A percentile compares a stretch with the other conserved stretches of the same genome.
Evolutionary conservation across 2,113 vertebrate genomes (phyloP).

Genomic region (Oceanites oceanicus): DNA sequence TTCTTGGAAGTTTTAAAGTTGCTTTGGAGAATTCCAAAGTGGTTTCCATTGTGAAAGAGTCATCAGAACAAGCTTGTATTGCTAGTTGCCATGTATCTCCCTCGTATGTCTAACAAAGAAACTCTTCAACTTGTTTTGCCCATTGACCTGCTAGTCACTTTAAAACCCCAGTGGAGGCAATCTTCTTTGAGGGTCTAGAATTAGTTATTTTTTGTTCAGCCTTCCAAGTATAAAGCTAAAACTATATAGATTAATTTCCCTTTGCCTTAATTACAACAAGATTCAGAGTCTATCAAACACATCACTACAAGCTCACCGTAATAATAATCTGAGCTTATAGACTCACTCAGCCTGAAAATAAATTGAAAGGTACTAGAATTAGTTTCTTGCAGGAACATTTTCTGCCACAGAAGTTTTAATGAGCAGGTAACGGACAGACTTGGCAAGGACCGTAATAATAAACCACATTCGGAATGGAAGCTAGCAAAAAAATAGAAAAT

Average conservation of each 20-base stretch:
- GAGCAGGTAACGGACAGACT: neutral
- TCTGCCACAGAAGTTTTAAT: slow-evolving; percentile 2
- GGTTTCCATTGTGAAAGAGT: neutral
- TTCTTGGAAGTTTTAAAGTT: neutral
- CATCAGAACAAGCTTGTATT: neutral
- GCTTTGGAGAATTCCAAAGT: neutral
- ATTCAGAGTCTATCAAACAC: neutral
- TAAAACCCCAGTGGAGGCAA: neutral
- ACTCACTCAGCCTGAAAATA: neutral
- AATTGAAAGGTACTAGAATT: neutral
- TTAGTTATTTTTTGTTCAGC: neutral
- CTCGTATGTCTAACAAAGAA: neutral
- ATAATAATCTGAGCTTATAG: neutral
- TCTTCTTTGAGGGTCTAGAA: neutral
- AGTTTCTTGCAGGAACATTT: neutral
- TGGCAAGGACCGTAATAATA: neutral
- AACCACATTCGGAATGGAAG: neutral
- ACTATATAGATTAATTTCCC: neutral
- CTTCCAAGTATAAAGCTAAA: neutral
- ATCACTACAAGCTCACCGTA: neutral
- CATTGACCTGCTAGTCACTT: neutral
- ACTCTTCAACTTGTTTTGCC: neutral
- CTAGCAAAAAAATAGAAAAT: neutral
- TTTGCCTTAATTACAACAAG: neutral
- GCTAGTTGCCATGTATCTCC: neutral